These are phyloP conservation scores for Ploceus nigricollis DNA, from an alignment of 2,113 vertebrate species.

Conservation along the genomic window DNA sequence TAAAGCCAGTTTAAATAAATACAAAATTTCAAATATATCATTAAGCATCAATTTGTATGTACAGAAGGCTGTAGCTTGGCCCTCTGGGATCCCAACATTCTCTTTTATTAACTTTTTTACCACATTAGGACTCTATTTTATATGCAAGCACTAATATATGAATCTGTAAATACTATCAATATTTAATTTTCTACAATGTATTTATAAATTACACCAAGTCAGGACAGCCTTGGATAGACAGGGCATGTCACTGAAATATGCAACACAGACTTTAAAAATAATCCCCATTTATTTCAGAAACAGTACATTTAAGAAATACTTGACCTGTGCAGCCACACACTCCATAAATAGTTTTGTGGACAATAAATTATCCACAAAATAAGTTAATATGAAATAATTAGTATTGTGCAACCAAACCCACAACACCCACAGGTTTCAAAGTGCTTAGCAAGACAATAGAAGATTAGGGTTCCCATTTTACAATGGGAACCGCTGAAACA, in stretches of 20 bases:
- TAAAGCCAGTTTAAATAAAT: neutral
- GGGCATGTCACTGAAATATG: neutral
- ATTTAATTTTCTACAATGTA: neutral
- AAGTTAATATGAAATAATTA: neutral
- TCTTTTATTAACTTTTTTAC: neutral
- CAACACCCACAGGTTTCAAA: neutral
- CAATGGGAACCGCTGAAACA: neutral
- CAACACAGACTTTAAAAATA: neutral
- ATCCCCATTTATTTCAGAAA: conserved; percentile 44
- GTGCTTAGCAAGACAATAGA: neutral
- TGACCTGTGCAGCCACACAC: neutral
- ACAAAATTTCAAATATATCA: neutral
- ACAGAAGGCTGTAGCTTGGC: neutral
- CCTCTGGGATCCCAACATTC: neutral
- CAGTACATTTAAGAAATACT: neutral
- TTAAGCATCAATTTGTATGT: neutral
- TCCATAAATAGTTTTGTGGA: neutral
- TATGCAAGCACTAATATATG: neutral
- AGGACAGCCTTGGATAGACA: neutral
- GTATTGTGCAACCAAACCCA: neutral
- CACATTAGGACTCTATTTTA: neutral
- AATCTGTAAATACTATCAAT: neutral
- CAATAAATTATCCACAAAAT: neutral
- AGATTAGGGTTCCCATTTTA: neutral
- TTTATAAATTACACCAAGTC: neutral